Evolutionary conservation across 2,113 vertebrate genomes (phyloP).

Genomic region (Tapirus terrestris): DNA sequence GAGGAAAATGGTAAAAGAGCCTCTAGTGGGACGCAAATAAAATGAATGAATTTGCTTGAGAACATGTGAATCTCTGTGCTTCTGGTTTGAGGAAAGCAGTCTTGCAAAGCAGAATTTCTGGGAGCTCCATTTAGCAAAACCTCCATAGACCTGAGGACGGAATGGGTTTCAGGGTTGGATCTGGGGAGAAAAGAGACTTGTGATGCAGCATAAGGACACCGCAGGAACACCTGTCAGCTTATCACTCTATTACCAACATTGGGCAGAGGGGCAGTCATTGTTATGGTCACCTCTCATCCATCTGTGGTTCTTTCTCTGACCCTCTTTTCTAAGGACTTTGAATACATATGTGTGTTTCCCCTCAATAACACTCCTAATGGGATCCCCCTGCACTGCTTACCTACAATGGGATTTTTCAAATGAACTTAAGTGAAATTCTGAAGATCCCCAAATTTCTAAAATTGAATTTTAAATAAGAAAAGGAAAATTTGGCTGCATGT

Average conservation of each 20-base stretch:
- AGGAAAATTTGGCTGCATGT: neutral
- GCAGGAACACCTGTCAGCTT: accelerated
- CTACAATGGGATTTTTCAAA: neutral
- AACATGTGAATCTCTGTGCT: accelerated
- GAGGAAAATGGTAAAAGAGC: neutral
- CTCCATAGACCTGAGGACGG: too few relatives aligned
- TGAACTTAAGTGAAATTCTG: neutral
- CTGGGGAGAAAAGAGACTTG: neutral
- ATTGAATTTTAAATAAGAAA: neutral
- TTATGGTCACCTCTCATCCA: too few relatives aligned
- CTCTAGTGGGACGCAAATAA: too few relatives aligned
- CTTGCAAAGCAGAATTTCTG: neutral
- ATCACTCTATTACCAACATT: accelerated
- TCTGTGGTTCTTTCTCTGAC: accelerated
- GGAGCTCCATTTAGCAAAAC: neutral
- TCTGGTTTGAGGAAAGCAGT: neutral
- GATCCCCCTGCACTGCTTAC: too few relatives aligned
- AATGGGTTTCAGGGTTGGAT: neutral
- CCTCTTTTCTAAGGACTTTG: neutral
- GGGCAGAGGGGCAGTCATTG: neutral
- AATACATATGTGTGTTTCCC: neutral
- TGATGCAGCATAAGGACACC: neutral
- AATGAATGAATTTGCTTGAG: too few relatives aligned
- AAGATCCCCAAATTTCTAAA: neutral
- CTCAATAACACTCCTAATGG: accelerated